A percentile compares a stretch with the other conserved stretches of the same genome.
These are phyloP conservation scores for Lithobates pipiens DNA, from an alignment of 2,797 vertebrate species.

Conservation along the genomic window DNA sequence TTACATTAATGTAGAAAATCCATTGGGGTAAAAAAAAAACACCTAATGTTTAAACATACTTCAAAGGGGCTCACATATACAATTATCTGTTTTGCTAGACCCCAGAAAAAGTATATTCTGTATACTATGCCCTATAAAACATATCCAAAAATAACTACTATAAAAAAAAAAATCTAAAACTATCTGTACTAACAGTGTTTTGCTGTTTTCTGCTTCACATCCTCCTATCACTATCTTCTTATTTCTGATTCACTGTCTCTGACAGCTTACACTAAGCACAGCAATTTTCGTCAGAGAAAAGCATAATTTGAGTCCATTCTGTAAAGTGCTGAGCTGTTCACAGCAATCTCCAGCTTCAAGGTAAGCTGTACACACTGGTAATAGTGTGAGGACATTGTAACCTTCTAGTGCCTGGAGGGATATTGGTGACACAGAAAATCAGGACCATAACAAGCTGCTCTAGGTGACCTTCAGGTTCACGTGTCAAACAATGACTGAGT, in stretches of 20 bases:
- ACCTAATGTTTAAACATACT: too few relatives aligned
- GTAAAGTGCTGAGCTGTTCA: conserved; percentile 34
- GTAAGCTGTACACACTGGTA: not conserved
- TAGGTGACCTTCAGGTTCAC: conserved; percentile 42
- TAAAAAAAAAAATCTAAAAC: too few relatives aligned
- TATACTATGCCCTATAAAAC: too few relatives aligned
- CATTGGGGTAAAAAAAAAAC: too few relatives aligned
- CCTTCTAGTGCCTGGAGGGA: conserved; percentile 33
- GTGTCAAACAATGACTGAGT: not conserved
- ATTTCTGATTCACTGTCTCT: not conserved
- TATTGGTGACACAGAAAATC: conserved; percentile 10
- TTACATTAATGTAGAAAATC: too few relatives aligned
- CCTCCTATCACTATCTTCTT: not conserved
- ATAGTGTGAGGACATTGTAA: conserved; percentile 20
- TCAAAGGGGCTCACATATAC: too few relatives aligned
- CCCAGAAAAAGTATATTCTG: too few relatives aligned
- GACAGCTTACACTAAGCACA: not conserved
- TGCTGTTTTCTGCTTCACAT: not conserved
- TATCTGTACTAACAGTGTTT: too few relatives aligned
- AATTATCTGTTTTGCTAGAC: too few relatives aligned
- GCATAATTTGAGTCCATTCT: not conserved
- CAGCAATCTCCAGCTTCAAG: conserved; percentile 30
- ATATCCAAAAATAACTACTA: too few relatives aligned
- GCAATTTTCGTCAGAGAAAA: conserved; percentile 10
- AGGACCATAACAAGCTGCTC: conserved; percentile 1